Evolutionary conservation across 2,113 vertebrate genomes (phyloP), one percentile per base, ranked within the genome.

Genomic region (Columba janthina): DNA sequence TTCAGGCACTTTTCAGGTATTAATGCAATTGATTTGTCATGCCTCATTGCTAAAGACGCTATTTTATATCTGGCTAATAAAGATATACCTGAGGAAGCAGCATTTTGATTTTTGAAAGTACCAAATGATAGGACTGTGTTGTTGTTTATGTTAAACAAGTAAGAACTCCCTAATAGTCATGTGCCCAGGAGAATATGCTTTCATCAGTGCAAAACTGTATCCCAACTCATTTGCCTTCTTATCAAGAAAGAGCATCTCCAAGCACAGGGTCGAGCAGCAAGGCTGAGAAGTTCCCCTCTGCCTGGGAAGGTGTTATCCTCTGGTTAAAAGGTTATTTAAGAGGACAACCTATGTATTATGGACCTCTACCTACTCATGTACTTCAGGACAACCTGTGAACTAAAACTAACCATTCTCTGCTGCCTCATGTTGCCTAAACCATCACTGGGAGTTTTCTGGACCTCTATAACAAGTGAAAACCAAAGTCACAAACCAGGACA

Each of bases 221-320:
- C 25, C 32, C 53, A 67, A 14, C 1, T 14, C 1, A 0, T 4
- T 12, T 4, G 0, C 8, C 26, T 72, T 60, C 53, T 85, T 34
- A 14, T 5, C 12, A 73, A 54, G 58, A 80, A 72, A 34, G 17
- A 84, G 5, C 42, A 58, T 10, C 4, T 78, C 7, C 34, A 92
- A 46, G 48, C 21, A 44, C 25, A 75, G 21, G 9, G 21, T 12
- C 26, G 44, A 80, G 24, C n/a, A 92, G 32, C 15, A 76, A 57
- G 50, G 6, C 21, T 62, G 36, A 57, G 25, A 42, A 56, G 11
- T 24, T 72, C 7, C 8, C 48, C 5, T 58, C 32, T 48, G 17
- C 46, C 13, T 48, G 62, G 75, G 48, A 71, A 58, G n/a, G 32
- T 56, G 17, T 22, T 57, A 44, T 11, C 21, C 19, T 17, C 12